These are phyloP conservation scores for Callorhinus ursinus DNA, from an alignment of 2,113 vertebrate species.

Conservation along the genomic window DNA sequence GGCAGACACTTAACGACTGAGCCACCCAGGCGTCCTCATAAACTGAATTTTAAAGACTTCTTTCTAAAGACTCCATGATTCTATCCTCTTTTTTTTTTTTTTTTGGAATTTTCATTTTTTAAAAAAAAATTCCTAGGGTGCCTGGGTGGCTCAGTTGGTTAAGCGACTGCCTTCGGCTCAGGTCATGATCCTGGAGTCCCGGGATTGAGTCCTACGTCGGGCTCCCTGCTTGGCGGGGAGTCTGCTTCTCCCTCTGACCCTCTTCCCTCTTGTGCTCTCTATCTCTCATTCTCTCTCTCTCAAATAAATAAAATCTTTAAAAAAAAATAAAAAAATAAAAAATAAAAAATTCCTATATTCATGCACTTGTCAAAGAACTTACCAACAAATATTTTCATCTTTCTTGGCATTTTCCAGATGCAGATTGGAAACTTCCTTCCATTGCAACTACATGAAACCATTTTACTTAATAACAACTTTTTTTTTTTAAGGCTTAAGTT, in stretches of 20 bases:
- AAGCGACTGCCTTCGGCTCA: too few species aligned
- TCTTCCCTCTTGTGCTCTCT: too few species aligned
- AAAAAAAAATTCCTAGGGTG: too few species aligned
- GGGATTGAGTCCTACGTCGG: too few species aligned
- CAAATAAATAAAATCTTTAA: too few species aligned
- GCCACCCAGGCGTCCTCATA: not conserved
- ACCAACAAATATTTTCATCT: constrained; percentile 57
- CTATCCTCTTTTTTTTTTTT: not conserved
- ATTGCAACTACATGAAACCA: not conserved
- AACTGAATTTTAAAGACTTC: not conserved
- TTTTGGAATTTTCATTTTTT: not conserved
- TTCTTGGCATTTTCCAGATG: constrained; percentile 64
- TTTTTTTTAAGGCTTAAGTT: not conserved
- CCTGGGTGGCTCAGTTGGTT: too few species aligned
- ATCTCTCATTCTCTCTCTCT: too few species aligned
- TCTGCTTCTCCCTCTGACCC: too few species aligned
- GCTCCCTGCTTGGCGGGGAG: too few species aligned
- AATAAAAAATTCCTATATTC: not conserved
- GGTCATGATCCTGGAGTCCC: too few species aligned
- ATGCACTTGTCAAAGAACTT: not conserved
- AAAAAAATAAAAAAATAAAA: too few species aligned
- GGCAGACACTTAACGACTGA: not conserved
- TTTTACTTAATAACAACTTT: constrained; percentile 36
- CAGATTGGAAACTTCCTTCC: constrained; percentile 16
- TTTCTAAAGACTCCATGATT: not conserved